Evolutionary conservation across 1,140 invertebrate species (phyloP).

Genomic region (Drosophila kikkawai): DNA sequence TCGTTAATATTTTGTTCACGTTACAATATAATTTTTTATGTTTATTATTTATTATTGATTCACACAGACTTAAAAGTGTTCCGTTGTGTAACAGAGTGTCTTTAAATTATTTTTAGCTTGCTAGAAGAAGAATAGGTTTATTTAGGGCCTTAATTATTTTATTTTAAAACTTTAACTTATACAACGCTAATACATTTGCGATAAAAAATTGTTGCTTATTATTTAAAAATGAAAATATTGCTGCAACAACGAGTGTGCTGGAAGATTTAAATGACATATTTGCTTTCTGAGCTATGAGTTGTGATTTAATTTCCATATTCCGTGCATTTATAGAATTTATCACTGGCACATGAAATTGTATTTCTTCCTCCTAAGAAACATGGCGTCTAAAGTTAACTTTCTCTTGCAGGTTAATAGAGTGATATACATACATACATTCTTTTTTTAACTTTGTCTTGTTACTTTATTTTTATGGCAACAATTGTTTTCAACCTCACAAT

Average conservation of each 20-base stretch:
- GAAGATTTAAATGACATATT: conserved; percentile 3
- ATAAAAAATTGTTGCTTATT: conserved; percentile 52
- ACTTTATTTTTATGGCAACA: neutral
- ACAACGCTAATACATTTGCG: neutral
- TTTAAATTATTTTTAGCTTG: too few relatives aligned
- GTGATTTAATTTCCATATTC: conserved; percentile 73
- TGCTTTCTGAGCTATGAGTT: conserved; percentile 3
- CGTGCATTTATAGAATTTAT: conserved; percentile 61
- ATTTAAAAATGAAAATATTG: conserved; percentile 20
- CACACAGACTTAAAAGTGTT: too few relatives aligned
- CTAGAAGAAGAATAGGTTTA: too few relatives aligned
- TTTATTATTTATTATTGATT: too few relatives aligned
- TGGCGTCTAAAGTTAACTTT: neutral
- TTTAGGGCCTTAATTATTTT: too few relatives aligned
- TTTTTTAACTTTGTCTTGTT: neutral
- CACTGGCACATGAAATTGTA: conserved; percentile 6
- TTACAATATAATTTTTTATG: too few relatives aligned
- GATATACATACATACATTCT: neutral
- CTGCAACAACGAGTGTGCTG: neutral
- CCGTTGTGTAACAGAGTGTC: too few relatives aligned
- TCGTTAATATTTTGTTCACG: too few relatives aligned
- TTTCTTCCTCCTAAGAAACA: neutral
- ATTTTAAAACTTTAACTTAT: too few relatives aligned
- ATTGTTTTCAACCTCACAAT: neutral
- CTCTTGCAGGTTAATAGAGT: neutral